Conservation (phyloP, 2,797 vertebrate genomes). For the Poliocrania exsul region DNA sequence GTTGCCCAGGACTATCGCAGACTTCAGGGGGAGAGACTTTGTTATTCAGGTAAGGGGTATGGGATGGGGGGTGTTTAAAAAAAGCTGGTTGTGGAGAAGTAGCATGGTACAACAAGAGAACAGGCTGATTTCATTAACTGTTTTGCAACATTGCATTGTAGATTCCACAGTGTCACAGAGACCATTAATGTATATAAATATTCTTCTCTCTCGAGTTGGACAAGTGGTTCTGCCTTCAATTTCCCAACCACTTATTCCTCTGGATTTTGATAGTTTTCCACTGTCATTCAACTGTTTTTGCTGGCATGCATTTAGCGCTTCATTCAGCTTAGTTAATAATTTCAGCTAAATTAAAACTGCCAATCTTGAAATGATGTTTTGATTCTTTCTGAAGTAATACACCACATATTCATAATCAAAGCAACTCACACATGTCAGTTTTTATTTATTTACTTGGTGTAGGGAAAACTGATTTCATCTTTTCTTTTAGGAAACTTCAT, state of each 20-base stretch:
- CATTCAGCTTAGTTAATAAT: background rate
- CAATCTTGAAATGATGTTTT: background rate
- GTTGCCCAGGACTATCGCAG: constrained; percentile 95
- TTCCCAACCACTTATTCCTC: background rate
- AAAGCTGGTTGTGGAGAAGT: background rate
- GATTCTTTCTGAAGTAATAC: background rate
- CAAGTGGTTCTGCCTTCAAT: background rate
- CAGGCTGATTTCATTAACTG: background rate
- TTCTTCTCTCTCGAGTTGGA: background rate
- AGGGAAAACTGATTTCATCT: background rate
- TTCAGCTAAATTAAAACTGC: background rate
- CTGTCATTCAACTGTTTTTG: background rate
- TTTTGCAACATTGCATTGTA: background rate
- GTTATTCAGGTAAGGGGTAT: constrained; percentile 90
- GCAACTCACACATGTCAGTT: background rate
- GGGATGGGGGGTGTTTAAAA: background rate
- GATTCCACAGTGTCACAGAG: background rate
- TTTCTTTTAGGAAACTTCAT: background rate
- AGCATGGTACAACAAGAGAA: background rate
- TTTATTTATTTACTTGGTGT: background rate
- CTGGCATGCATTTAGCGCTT: background rate
- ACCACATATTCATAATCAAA: background rate
- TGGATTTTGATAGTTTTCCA: background rate
- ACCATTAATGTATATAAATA: background rate
- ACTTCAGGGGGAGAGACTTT: constrained; percentile 97